Evolutionary conservation across 2,888 invertebrate genomes (phyloP).

Genomic region (Ormyrus nitidulus): DNA sequence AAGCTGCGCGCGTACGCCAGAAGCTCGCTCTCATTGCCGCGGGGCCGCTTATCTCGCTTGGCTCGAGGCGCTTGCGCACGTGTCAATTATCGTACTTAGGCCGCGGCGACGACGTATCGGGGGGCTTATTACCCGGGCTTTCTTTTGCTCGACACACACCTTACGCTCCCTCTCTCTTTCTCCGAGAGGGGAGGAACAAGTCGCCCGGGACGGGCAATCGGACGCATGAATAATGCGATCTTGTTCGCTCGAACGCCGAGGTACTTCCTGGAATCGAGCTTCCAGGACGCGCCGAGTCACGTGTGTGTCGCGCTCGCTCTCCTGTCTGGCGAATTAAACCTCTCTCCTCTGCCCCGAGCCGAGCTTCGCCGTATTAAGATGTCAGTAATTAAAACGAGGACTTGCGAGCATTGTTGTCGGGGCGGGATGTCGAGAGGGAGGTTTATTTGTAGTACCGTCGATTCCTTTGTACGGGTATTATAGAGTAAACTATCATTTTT

Average conservation of each 20-base stretch:
- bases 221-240: constrained; percentile 59
- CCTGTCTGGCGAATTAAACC: too few species aligned
- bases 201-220: constrained; percentile 34
- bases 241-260: constrained; percentile 41
- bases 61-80: constrained; percentile 29
- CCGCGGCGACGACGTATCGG: constrained; percentile 12
- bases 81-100: constrained; percentile 55
- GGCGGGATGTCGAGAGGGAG: too few species aligned
- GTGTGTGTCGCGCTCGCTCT: neutral
- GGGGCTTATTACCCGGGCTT: constrained; percentile 15
- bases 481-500: too few species aligned
- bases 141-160: constrained; percentile 29
- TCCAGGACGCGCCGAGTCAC: constrained; percentile 41
- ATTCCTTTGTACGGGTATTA: too few species aligned
- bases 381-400: too few species aligned
- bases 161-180: neutral
- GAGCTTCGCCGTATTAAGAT: too few species aligned
- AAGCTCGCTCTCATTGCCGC: too few species aligned
- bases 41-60: constrained; percentile 7
- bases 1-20: too few species aligned
- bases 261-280: constrained; percentile 49
- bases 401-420: too few species aligned
- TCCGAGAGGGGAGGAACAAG: constrained; percentile 16
- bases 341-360: too few species aligned
- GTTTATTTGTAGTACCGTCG: too few species aligned